Percentiles rank a stretch among this genome's conserved stretches.
These are phyloP conservation scores for Hypothenemus hampei DNA, from an alignment of 1,140 invertebrate species.

Conservation along the genomic window DNA sequence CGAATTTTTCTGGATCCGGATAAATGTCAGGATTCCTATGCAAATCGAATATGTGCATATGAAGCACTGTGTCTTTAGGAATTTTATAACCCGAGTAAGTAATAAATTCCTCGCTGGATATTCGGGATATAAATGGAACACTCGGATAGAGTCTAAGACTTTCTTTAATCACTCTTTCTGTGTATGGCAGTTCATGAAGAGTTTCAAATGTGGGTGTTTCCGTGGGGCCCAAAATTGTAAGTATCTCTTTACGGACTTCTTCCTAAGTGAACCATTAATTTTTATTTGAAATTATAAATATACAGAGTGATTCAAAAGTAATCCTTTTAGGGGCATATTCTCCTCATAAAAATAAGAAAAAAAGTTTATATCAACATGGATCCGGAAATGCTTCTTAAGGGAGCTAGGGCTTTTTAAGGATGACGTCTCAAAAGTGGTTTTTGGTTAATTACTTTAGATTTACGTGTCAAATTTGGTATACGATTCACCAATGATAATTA, in stretches of 20 bases:
- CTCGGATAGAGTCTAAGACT: conserved; percentile 60
- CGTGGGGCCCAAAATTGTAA: conserved; percentile 54
- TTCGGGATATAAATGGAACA: conserved; percentile 60
- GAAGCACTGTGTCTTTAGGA: conserved; percentile 24
- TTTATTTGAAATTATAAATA: neutral
- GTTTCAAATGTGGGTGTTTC: conserved; percentile 55
- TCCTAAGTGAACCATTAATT: conserved; percentile 44
- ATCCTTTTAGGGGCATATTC: no score
- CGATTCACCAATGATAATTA: no score
- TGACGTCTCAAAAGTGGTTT: no score
- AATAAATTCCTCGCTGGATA: conserved; percentile 49
- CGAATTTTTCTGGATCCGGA: conserved; percentile 59
- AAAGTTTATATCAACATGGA: no score
- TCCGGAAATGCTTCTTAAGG: no score
- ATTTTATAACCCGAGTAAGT: conserved; percentile 38
- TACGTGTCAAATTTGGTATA: no score
- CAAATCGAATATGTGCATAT: conserved; percentile 34
- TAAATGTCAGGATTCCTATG: conserved; percentile 45
- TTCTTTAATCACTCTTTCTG: conserved; percentile 66
- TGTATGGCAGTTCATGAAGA: conserved; percentile 62
- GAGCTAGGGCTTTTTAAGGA: no score
- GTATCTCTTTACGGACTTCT: conserved; percentile 60
- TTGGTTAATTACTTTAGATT: no score
- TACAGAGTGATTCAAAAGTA: neutral
- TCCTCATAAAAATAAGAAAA: no score